Evolutionary conservation across 1,140 invertebrate genomes (phyloP), one percentile per base, ranked within the genome.

Genomic region (Rhyzopertha dominica): DNA sequence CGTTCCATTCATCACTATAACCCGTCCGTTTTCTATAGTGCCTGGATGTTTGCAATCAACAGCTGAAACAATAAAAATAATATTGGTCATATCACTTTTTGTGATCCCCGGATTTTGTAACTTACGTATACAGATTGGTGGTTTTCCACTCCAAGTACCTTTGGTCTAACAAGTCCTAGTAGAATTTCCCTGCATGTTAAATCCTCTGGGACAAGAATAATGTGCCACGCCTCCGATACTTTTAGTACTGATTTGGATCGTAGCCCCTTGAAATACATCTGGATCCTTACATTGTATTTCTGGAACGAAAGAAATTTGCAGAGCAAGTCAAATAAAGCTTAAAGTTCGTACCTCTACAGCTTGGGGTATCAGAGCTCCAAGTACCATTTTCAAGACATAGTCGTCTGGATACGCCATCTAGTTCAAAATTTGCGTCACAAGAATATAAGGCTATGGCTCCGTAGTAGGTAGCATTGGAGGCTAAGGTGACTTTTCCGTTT

Each of bases 361-460:
- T 65, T 0, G 92, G 90, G 5, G 79, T 68, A 31, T 81, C 79
- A 5, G 83, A 84, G 47, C 84, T 88, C 87, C 90, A 92, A 0
- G 85, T 87, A 10, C 84, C 87, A 65, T 95, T 90, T 62, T 92
- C 89, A 9, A 89, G 76, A 63, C 93, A 95, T 23, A 85, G 62
- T 56, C 89, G 72, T 43, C 85, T 73, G 1, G 82, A 84, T 24
- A 88, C 86, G 2, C 90, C 88, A 45, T 86, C 85, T 3, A 94
- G 65, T 61, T 85, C 79, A 68, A 80, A 95, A 54, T 92, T 86
- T 1, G 76, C 66, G 19, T 89, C 75, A 61, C 92, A 95, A 47
- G 85, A 82, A 59, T 95, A 95, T 2, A 90, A 71, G 0, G 80
- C 87, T 1, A 84, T 80, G 2, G 85, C 85, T 1, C 89, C 87